These are phyloP conservation scores for Mylabris phalerata DNA, from an alignment of 1,140 invertebrate genomes.

Conservation along the genomic window DNA sequence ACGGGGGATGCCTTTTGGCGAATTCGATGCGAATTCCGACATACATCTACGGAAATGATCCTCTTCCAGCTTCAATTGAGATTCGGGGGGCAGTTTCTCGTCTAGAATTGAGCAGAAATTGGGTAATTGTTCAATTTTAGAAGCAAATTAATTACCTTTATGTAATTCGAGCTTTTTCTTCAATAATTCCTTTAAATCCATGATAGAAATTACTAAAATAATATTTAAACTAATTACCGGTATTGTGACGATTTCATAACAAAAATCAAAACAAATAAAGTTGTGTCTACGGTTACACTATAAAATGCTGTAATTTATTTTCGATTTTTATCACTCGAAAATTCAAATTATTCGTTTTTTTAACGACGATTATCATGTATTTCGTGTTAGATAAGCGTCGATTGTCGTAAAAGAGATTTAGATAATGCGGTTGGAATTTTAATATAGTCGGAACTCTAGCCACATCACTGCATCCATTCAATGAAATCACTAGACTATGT, in stretches of 20 bases:
- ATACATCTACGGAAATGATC: constrained; percentile 51
- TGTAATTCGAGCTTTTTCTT: constrained; percentile 26
- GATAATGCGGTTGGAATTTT: no score
- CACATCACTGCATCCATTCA: constrained; percentile 3
- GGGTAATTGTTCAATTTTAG: background rate
- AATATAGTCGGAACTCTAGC: background rate
- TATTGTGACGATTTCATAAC: no score
- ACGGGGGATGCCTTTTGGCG: constrained; percentile 57
- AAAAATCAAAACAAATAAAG: no score
- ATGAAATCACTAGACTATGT: background rate
- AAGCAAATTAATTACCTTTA: constrained; percentile 16
- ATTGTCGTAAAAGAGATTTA: no score
- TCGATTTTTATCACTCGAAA: no score
- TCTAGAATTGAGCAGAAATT: constrained; percentile 17
- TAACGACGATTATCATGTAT: no score
- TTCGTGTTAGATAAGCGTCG: no score
- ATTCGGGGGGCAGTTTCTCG: constrained; percentile 26
- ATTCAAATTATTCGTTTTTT: no score
- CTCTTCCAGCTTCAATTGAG: constrained; percentile 44
- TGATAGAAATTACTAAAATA: constrained; percentile 1
- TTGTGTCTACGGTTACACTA: no score
- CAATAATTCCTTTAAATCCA: constrained; percentile 36
- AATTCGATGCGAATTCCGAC: constrained; percentile 50
- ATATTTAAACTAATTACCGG: no score
- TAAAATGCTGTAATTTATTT: no score